These are phyloP conservation scores for Naso thynnoides DNA, from an alignment of 2,797 vertebrate species.

Conservation along the genomic window DNA sequence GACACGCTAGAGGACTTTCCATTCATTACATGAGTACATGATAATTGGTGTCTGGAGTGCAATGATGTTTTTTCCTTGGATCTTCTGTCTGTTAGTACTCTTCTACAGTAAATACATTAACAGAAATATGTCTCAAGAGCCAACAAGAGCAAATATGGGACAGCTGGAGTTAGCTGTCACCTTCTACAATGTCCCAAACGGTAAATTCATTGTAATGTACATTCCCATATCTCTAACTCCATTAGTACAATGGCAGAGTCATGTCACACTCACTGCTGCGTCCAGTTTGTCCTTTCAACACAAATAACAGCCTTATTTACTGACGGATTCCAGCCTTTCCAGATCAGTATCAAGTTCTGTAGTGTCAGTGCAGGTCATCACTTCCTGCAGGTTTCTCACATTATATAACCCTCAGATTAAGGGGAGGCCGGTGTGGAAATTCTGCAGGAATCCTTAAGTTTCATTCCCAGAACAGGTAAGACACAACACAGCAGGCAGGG, in stretches of 20 bases:
- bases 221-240: neutral
- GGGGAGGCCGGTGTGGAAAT: neutral
- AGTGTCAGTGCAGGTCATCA: neutral
- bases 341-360: neutral
- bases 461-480: neutral
- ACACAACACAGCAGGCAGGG: neutral
- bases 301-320: neutral
- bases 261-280: neutral
- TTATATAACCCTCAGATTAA: neutral
- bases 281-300: neutral
- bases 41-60: neutral
- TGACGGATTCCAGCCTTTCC: neutral
- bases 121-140: neutral
- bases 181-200: neutral
- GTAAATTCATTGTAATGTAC: neutral
- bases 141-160: conserved; percentile 6
- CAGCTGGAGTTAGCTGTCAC: conserved; percentile 1
- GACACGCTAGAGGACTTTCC: conserved; percentile 17
- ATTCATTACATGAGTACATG: conserved; percentile 12
- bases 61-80: neutral
- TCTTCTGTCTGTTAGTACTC: neutral
- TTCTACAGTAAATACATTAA: conserved; percentile 1
- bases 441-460: neutral
- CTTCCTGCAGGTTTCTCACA: conserved; percentile 6
- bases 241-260: neutral